Conservation (phyloP, 2,888 invertebrate genomes). For the Heliconius hortense region DNA sequence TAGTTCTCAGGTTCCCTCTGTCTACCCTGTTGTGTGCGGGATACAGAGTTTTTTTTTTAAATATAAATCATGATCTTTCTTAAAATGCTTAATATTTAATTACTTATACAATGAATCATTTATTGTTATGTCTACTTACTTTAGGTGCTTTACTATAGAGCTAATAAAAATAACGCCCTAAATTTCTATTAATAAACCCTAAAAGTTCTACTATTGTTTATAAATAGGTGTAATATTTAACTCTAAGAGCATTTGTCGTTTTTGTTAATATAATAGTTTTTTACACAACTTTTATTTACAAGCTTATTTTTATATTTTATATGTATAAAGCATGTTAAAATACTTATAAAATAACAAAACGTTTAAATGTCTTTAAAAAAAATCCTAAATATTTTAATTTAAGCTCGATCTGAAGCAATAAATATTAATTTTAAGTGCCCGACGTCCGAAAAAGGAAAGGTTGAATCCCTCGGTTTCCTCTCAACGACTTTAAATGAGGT, state of each 20-base stretch:
- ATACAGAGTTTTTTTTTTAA: too few species aligned
- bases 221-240: neutral
- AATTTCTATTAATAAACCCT: neutral
- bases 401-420: neutral
- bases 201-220: neutral
- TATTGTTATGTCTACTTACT: too few species aligned
- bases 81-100: too few species aligned
- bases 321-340: neutral
- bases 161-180: too few species aligned
- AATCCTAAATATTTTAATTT: conserved; percentile 1
- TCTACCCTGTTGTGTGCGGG: too few species aligned
- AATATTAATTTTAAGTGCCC: conserved; percentile 5
- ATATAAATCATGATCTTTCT: too few species aligned
- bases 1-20: too few species aligned
- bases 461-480: conserved; percentile 45
- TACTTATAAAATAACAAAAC: neutral
- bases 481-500: conserved; percentile 53
- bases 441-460: conserved; percentile 30
- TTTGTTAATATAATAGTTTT: neutral
- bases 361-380: neutral
- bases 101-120: too few species aligned
- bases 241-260: neutral
- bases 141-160: too few species aligned
- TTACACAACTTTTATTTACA: neutral
- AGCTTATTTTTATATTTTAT: neutral